A percentile compares a stretch with the other conserved stretches of the same genome.
phyloP scores from a whole-genome alignment of 2,888 invertebrate species.

The Eristalis intricaria region DNA sequence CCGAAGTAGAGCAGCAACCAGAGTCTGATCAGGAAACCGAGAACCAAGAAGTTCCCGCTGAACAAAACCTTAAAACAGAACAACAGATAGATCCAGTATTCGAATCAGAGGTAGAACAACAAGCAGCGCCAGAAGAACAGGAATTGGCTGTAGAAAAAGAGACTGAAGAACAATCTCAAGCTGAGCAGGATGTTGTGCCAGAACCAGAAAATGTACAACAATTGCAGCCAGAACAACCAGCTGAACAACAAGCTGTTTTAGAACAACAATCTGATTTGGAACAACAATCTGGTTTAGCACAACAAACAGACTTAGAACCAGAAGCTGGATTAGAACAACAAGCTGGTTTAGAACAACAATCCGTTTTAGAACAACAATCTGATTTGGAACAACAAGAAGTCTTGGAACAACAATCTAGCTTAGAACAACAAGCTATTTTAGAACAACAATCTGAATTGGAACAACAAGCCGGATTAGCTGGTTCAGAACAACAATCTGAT shows the following conservation, averaged over 20 bases:
- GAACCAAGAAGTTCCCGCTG: background rate
- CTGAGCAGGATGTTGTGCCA: background rate
- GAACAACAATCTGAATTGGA: background rate
- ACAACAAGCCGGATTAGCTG: background rate
- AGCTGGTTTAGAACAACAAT: background rate
- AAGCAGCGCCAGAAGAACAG: constrained; percentile 58
- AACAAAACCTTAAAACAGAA: background rate
- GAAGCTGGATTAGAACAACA: background rate
- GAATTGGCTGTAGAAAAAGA: constrained; percentile 50
- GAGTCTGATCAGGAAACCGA: constrained; percentile 6
- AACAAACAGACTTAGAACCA: background rate
- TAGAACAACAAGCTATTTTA: background rate
- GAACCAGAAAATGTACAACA: background rate
- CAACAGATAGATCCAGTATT: constrained; percentile 16
- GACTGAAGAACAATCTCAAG: constrained; percentile 8
- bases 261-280: background rate
- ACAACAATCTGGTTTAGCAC: background rate
- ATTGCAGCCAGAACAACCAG: background rate
- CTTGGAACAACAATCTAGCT: background rate
- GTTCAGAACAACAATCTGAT: background rate
- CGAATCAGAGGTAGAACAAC: constrained; percentile 57
- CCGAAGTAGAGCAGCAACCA: background rate
- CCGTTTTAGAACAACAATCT: background rate
- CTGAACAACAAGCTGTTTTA: background rate
- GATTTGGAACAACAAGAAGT: background rate